Conservation (phyloP, 2,888 invertebrate genomes). For the Tetragonula carbonaria region DNA sequence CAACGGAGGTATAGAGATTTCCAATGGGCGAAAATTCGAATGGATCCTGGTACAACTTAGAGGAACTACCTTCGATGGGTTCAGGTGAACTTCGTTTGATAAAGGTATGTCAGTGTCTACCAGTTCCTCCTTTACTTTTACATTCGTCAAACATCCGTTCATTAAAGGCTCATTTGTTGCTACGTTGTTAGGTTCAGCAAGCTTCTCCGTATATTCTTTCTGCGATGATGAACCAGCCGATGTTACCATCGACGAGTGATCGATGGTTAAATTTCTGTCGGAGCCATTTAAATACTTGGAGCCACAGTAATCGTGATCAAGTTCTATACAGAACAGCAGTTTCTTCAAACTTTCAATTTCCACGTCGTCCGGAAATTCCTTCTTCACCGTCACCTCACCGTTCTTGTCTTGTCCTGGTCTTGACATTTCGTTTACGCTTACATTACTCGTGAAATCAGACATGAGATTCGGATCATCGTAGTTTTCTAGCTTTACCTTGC, state of each 20-base stretch:
- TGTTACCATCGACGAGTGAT: conserved; percentile 1
- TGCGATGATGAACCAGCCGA: neutral
- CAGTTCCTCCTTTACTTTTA: conserved; percentile 12
- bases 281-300: conserved; percentile 24
- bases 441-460: neutral
- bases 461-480: neutral
- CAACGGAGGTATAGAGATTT: conserved; percentile 75
- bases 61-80: conserved; percentile 21
- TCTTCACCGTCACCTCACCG: conserved; percentile 1
- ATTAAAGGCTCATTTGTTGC: neutral
- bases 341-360: conserved; percentile 3
- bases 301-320: conserved; percentile 61
- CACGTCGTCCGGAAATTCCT: neutral
- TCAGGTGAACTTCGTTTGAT: neutral
- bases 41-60: conserved; percentile 44
- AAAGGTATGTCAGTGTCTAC: neutral
- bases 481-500: conserved; percentile 25
- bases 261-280: conserved; percentile 27
- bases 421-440: neutral
- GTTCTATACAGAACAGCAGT: conserved; percentile 28
- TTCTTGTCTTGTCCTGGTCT: neutral
- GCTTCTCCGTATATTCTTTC: neutral
- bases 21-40: conserved; percentile 72
- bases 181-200: neutral
- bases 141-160: conserved; percentile 2